Conservation (phyloP, 1,140 invertebrate species). For the Bombus waltoni region DNA sequence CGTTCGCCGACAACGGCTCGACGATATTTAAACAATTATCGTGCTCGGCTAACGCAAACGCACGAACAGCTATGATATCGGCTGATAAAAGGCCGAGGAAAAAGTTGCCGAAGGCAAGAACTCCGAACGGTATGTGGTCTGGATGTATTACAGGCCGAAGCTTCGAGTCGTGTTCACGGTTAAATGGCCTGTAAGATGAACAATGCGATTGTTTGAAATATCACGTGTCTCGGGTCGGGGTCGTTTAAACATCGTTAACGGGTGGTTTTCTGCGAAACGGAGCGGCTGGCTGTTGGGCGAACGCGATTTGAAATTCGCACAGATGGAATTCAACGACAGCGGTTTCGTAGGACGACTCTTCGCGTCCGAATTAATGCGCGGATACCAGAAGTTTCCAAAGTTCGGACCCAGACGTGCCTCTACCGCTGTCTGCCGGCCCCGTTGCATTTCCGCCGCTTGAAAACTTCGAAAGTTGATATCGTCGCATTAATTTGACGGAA, state of each 20-base stretch:
- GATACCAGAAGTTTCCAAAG: constrained; percentile 8
- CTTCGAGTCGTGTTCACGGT: background rate
- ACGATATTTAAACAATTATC: background rate
- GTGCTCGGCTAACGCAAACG: background rate
- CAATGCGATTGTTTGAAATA: constrained; percentile 37
- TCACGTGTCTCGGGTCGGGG: background rate
- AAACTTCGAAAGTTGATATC: constrained; percentile 27
- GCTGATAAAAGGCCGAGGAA: background rate
- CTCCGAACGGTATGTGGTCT: background rate
- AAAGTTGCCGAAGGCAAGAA: background rate
- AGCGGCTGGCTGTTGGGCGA: constrained; percentile 2
- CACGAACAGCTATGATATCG: background rate
- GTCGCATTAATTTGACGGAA: constrained; percentile 26
- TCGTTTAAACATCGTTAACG: constrained; percentile 44
- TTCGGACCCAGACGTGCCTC: background rate
- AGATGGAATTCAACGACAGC: constrained; percentile 35
- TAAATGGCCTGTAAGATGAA: constrained; percentile 38
- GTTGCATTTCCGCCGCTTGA: constrained; percentile 23
- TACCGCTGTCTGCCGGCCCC: background rate
- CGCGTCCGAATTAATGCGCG: constrained; percentile 22
- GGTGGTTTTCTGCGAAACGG: background rate
- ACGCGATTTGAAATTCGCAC: background rate
- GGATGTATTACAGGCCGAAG: background rate
- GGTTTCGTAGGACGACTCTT: background rate
- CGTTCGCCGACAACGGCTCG: background rate